phyloP scores from a whole-genome alignment of 1,140 invertebrate species.

The Leptestheria dahalacensis region DNA sequence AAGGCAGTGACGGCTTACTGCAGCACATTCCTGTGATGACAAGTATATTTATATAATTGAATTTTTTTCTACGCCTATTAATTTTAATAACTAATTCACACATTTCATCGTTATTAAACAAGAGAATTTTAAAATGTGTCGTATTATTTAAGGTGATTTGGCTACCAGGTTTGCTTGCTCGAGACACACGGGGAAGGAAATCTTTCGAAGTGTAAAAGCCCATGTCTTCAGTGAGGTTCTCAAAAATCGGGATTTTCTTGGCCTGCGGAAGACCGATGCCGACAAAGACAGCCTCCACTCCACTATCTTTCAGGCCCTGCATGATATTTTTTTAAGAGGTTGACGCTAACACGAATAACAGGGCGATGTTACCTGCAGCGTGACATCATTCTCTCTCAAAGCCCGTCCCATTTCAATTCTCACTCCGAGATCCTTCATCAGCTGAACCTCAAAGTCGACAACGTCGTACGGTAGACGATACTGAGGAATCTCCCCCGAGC shows the following conservation, averaged over 20 bases:
- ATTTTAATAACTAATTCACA: not conserved
- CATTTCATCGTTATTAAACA: not conserved
- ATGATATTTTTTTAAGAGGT: constrained; percentile 19
- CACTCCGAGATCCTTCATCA: constrained; percentile 84
- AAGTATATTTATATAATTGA: not conserved
- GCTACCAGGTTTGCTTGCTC: constrained; percentile 70
- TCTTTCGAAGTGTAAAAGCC: constrained; percentile 93
- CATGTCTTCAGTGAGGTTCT: constrained; percentile 53
- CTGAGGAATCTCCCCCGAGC: constrained; percentile 89
- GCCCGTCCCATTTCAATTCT: constrained; percentile 52
- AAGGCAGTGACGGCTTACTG: constrained; percentile 56
- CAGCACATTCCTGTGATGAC: constrained; percentile 50
- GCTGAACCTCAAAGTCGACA: constrained; percentile 82
- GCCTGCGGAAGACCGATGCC: constrained; percentile 89
- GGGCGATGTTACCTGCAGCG: constrained; percentile 38
- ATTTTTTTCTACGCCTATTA: no score
- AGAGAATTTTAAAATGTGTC: not conserved
- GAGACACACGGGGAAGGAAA: constrained; percentile 74
- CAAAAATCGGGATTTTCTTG: constrained; percentile 64
- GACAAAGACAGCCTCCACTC: constrained; percentile 69
- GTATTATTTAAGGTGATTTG: not conserved
- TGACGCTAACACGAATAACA: not conserved
- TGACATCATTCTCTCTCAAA: constrained; percentile 49
- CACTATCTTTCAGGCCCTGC: constrained; percentile 47
- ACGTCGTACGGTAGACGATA: constrained; percentile 84